Percentiles rank a stretch among this genome's conserved stretches.
phyloP scores from a whole-genome alignment of 2,888 invertebrate species.

The Lithophane socia region DNA sequence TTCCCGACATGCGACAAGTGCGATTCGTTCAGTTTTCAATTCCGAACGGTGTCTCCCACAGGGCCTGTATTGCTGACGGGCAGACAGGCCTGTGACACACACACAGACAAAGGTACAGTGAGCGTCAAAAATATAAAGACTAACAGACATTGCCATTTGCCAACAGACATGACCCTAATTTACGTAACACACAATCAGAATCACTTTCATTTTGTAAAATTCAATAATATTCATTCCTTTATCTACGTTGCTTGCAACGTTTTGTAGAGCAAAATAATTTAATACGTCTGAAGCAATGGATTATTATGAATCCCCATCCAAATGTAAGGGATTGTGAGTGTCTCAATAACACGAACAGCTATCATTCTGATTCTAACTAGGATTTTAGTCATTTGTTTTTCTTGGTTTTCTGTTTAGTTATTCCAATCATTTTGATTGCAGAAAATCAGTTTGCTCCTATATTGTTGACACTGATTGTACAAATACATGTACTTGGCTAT shows the following conservation, averaged over 20 bases:
- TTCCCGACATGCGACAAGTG: slow-evolving; percentile 54
- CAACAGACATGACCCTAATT: background rate
- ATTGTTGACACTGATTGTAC: slow-evolving; percentile 9
- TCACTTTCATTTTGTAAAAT: background rate
- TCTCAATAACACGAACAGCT: background rate
- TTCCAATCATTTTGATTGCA: background rate
- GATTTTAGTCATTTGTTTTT: background rate
- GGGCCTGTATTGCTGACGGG: slow-evolving; percentile 67
- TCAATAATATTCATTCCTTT: background rate
- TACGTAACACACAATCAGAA: background rate
- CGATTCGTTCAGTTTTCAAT: slow-evolving; percentile 77
- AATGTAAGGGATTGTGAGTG: background rate
- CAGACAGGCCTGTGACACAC: slow-evolving; percentile 56
- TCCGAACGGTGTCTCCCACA: slow-evolving; percentile 70
- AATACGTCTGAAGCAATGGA: background rate
- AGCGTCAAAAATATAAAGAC: background rate
- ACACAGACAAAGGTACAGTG: slow-evolving; percentile 17
- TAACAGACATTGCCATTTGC: background rate
- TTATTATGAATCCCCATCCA: background rate
- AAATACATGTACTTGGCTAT: slow-evolving; percentile 12
- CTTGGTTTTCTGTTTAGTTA: background rate
- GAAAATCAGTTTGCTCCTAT: background rate
- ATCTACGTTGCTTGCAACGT: background rate
- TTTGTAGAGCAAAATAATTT: background rate
- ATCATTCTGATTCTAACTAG: background rate